phyloP scores from a whole-genome alignment of 2,888 invertebrate species.

The Ceraclea dissimilis region DNA sequence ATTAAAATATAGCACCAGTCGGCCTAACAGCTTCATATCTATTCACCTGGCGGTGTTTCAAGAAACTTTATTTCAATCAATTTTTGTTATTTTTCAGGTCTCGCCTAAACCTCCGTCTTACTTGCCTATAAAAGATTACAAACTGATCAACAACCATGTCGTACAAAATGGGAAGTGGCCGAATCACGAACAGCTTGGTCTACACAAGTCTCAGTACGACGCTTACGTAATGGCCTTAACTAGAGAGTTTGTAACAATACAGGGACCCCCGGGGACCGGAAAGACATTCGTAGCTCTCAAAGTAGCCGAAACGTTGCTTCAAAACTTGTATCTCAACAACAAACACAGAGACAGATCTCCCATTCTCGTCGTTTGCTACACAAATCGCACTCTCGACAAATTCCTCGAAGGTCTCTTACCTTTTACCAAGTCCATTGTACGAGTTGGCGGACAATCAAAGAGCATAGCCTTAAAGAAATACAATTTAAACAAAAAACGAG shows the following conservation, averaged over 20 bases:
- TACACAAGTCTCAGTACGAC: constrained; percentile 59
- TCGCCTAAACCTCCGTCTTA: not conserved
- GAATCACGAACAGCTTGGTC: constrained; percentile 34
- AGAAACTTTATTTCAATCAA: too few relatives aligned
- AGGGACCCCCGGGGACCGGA: constrained; percentile 85
- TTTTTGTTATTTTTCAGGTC: too few relatives aligned
- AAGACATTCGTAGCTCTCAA: constrained; percentile 75
- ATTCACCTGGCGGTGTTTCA: too few relatives aligned
- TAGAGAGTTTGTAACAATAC: constrained; percentile 67
- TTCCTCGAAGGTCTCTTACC: constrained; percentile 64
- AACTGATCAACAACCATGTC: not conserved
- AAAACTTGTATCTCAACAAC: constrained; percentile 46
- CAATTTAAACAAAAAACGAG: constrained; percentile 36
- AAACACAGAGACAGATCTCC: constrained; percentile 26
- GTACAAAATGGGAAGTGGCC: constrained; percentile 40
- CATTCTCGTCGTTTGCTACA: constrained; percentile 72
- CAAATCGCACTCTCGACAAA: constrained; percentile 83
- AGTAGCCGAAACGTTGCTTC: constrained; percentile 59
- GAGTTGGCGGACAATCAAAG: constrained; percentile 64
- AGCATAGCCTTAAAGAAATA: constrained; percentile 47
- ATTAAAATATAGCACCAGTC: too few relatives aligned
- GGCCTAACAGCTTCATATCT: too few relatives aligned
- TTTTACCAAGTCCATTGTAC: constrained; percentile 52
- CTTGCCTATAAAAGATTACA: not conserved
- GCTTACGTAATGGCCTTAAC: constrained; percentile 64